Percentiles rank a stretch among this genome's conserved stretches.
These are phyloP conservation scores for Puntigrus tetrazona DNA, from an alignment of 2,113 vertebrate species.

Conservation along the genomic window DNA sequence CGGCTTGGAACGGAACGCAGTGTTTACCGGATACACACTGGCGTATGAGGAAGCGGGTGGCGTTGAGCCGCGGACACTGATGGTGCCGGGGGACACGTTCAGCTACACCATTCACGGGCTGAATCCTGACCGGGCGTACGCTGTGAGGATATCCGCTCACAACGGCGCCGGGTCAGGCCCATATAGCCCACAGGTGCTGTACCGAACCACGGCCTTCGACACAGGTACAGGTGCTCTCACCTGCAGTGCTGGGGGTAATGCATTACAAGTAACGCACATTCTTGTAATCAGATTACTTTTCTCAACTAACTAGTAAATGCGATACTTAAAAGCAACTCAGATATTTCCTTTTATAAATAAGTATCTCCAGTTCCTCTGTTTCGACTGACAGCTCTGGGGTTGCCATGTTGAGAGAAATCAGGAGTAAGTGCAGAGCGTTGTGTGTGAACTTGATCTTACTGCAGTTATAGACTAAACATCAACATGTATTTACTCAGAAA, in stretches of 20 bases:
- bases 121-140: slow-evolving; percentile 89
- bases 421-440: no score
- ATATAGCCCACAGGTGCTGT: slow-evolving; percentile 88
- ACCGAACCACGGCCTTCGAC: slow-evolving; percentile 89
- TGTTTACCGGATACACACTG: slow-evolving; percentile 86
- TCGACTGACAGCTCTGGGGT: no score
- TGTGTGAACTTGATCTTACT: no score
- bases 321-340: no score
- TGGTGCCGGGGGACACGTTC: slow-evolving; percentile 80
- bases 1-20: slow-evolving; percentile 54
- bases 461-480: no score
- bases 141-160: slow-evolving; percentile 90
- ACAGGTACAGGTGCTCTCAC: slow-evolving; percentile 82
- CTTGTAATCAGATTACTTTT: no score
- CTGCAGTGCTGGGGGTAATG: neutral
- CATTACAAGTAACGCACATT: no score
- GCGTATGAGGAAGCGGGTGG: slow-evolving; percentile 79
- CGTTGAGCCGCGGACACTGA: slow-evolving; percentile 77
- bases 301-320: no score
- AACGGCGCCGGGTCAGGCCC: slow-evolving; percentile 91
- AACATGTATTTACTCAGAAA: no score
- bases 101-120: slow-evolving; percentile 86
- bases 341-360: no score
- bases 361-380: no score
- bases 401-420: no score